Conservation (phyloP, 2,888 invertebrate genomes). For the Tridacna crocea region DNA sequence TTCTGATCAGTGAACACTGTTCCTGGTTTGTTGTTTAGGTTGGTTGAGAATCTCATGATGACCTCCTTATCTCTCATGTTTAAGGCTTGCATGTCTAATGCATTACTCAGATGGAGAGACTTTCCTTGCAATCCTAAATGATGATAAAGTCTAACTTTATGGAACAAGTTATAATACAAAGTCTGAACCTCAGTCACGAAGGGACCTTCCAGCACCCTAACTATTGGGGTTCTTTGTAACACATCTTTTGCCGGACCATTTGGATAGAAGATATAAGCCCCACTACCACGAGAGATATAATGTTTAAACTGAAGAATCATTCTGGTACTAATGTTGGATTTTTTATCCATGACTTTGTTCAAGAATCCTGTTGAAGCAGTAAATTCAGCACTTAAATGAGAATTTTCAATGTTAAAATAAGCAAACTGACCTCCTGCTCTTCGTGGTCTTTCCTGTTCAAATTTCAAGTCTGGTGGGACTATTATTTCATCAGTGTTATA, state of each 20-base stretch:
- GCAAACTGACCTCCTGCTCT: constrained; percentile 40
- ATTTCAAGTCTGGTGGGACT: constrained; percentile 65
- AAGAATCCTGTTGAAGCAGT: constrained; percentile 83
- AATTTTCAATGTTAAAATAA: constrained; percentile 71
- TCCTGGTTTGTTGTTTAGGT: constrained; percentile 67
- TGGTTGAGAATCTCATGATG: constrained; percentile 78
- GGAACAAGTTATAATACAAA: constrained; percentile 84
- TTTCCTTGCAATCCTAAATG: constrained; percentile 69
- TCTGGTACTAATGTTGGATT: constrained; percentile 88
- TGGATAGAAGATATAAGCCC: constrained; percentile 82
- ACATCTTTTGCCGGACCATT: constrained; percentile 72
- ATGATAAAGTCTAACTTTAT: constrained; percentile 71
- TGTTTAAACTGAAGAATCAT: constrained; percentile 88
- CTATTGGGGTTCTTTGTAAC: constrained; percentile 84
- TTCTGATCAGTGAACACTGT: constrained; percentile 82
- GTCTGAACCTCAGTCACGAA: constrained; percentile 93
- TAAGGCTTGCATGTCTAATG: constrained; percentile 67
- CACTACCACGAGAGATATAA: constrained; percentile 89
- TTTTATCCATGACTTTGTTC: constrained; percentile 91
- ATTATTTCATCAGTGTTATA: constrained; percentile 69
- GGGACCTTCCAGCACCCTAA: constrained; percentile 94
- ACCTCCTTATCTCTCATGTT: constrained; percentile 78
- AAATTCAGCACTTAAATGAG: constrained; percentile 69
- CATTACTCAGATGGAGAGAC: constrained; percentile 73
- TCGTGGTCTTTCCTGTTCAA: constrained; percentile 59